A percentile compares a stretch with the other conserved stretches of the same genome.
Evolutionary conservation across 2,113 vertebrate genomes (phyloP).

Genomic region (Urocynchramus pylzowi): DNA sequence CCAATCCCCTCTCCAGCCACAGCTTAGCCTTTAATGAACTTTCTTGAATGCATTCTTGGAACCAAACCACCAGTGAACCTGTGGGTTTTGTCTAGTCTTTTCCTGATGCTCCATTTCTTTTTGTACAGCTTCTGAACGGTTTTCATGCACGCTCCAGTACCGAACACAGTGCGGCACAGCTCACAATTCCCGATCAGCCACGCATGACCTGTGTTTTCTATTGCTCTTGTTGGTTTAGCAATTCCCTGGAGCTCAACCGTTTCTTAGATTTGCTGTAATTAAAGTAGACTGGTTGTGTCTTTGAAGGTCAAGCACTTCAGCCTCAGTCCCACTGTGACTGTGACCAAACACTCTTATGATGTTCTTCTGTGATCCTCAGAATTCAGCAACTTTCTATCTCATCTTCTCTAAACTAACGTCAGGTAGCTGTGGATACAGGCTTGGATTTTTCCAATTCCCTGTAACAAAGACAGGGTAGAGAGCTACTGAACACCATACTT

Average conservation of each 20-base stretch:
- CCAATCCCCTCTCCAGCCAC: neutral
- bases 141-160: neutral
- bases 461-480: neutral
- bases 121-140: neutral
- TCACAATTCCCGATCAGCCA: neutral
- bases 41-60: neutral
- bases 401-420: neutral
- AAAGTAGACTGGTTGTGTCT: neutral
- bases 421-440: neutral
- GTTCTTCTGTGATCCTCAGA: neutral
- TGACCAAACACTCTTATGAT: neutral
- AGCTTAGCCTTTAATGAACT: neutral
- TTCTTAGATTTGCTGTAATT: neutral
- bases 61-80: neutral
- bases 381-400: neutral
- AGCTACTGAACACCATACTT: neutral
- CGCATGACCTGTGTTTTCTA: neutral
- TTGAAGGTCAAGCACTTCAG: neutral
- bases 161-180: neutral
- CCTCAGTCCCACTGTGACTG: neutral
- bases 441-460: neutral
- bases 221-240: neutral
- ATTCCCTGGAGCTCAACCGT: neutral
- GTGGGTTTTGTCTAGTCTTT: neutral
- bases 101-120: neutral